Conservation (phyloP, 2,113 vertebrate species). For the Catharus minimus region DNA sequence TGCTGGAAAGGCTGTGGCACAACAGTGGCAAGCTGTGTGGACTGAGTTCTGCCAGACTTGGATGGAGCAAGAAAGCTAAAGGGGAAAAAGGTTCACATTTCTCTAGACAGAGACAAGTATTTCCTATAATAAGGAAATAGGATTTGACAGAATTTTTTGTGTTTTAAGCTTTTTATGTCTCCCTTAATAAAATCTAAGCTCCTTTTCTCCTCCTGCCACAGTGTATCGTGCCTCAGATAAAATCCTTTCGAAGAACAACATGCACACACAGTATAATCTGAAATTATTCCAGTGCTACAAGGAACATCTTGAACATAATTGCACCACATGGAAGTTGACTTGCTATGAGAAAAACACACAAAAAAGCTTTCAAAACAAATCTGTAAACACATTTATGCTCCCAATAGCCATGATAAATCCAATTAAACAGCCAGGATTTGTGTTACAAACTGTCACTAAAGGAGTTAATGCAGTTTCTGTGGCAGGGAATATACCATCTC, state of each 20-base stretch:
- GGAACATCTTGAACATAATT: conserved; percentile 52
- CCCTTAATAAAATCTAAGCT: conserved; percentile 1
- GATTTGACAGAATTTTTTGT: not conserved
- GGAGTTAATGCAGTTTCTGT: conserved; percentile 27
- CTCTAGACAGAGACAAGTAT: not conserved
- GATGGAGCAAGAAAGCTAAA: not conserved
- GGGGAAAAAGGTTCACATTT: not conserved
- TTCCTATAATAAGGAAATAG: not conserved
- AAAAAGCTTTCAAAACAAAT: conserved; percentile 64
- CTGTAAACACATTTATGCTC: conserved; percentile 55
- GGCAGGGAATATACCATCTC: not conserved
- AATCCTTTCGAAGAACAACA: conserved; percentile 8
- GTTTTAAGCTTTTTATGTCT: not conserved
- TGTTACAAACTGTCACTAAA: conserved; percentile 11
- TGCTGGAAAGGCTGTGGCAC: not conserved
- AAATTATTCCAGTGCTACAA: conserved; percentile 31
- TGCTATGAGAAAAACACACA: conserved; percentile 44
- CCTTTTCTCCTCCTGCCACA: not conserved
- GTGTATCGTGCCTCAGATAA: not conserved
- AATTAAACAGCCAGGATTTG: conserved; percentile 50
- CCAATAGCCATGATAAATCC: conserved; percentile 52
- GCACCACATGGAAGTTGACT: conserved; percentile 56
- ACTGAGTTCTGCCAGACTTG: not conserved
- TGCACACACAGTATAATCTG: not conserved
- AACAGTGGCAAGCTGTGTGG: not conserved